Evolutionary conservation across 1,140 invertebrate species (phyloP), one percentile per base, ranked within the genome.

Genomic region (Heterodera carotae): DNA sequence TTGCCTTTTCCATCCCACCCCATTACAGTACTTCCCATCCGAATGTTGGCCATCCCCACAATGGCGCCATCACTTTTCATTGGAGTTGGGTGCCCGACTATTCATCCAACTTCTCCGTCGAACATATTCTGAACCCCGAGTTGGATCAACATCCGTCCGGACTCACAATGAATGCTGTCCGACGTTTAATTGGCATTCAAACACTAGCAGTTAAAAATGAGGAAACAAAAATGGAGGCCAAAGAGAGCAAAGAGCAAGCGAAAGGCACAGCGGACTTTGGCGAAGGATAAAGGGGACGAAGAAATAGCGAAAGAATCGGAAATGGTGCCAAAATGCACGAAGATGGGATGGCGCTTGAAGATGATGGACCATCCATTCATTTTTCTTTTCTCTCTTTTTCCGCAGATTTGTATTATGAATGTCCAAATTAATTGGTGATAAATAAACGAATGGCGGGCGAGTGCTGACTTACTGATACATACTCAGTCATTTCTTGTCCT

Each of bases 21-120:
- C n/a, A n/a, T n/a, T 73, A 66, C 22, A 74, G 72, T 18, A 10
- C 36, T 27, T 62, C 72, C 6, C 64, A 56, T 25, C 72, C 72
- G 36, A 34, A 62, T 22, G n/a, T n/a, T n/a, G 72, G 72, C 25
- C 72, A 74, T 62, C 72, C 72, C 31, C 53, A 74, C 64, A 74
- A 62, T 34, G 72, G 43, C 15, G 72, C 72, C 25, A 74, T 74
- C 59, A 31, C 72, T 34, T 74, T 74, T 34, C 43, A 39, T 8
- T 74, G 72, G 72, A 74, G 72, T 64, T 74, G 72, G 72, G 72
- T 27, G 64, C 59, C 72, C 36, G 72, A 74, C 34, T 74, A 36
- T 34, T 29, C 25, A 10, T 18, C 36, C 15, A 29, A 66, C 62
- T 66, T 66, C 62, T 31, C 62, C 8, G 25, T 66, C 3, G 62